Evolutionary conservation across 2,888 invertebrate species (phyloP), one percentile per base, ranked within the genome.

Genomic region (Meghimatium bilineatum): DNA sequence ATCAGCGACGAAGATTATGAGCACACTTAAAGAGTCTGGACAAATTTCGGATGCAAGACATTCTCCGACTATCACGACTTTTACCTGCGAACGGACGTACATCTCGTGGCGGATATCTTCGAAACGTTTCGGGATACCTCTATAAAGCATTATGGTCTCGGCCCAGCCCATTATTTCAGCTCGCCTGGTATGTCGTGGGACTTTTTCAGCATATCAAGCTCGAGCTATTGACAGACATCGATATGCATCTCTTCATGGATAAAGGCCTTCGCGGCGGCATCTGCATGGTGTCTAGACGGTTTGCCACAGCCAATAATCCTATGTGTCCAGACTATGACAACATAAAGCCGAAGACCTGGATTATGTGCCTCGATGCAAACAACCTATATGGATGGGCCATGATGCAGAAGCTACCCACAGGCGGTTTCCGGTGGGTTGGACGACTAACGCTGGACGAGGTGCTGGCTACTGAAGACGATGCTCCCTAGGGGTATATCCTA

Each of bases 301-400:
- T 34, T 32, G 12, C 75, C 20, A 69, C 36, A 23, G 69, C 36
- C 1, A 69, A 69, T 6, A 69, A 38, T 23, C 38, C 69, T 1
- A 17, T 38, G 20, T 69, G 20, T 26, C 69, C 36, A 20, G 69
- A 38, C 29, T 74, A 69, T 49, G 20, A 56, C 38, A 26, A 17
- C 23, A 34, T n/a, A 10, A 36, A 52, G 29, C 56, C 71, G 23
- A 52, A 8, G 1, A 56, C 29, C 3, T 71, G 49, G 69, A 52
- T 71, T 6, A 32, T 80, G 0, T 80, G 71, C 29, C n/a, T 71
- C 0, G 71, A 71, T 6, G 69, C 69, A 5, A 44, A 44, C 44
- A 79, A 79, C 23, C 52, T 69, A n/a, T 80, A 80, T 52, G 80
- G 71, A 20, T 52, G 56, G 69, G 26, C 80, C 52, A 71, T 71